Percentiles rank a stretch among this genome's conserved stretches.
phyloP scores from a whole-genome alignment of 2,888 invertebrate genomes.

The Drosophila algonquin region DNA sequence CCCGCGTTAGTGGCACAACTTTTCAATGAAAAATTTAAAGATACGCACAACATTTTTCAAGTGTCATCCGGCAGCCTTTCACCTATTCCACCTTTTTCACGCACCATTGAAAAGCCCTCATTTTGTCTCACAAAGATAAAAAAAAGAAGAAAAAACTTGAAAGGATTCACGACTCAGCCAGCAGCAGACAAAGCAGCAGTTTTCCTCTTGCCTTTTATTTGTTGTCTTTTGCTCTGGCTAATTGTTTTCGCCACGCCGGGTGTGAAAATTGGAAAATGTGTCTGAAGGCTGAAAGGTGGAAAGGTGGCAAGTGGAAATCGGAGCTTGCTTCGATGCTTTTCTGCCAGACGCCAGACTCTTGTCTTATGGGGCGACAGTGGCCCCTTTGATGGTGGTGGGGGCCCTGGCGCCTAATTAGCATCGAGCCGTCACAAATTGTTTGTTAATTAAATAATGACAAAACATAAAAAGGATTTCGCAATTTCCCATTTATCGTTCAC shows the following conservation, averaged over 20 bases:
- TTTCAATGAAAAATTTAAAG: conserved; percentile 12
- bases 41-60: not conserved
- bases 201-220: conserved; percentile 3
- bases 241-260: conserved; percentile 55
- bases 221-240: conserved; percentile 32
- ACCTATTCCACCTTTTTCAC: not conserved
- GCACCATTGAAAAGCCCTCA: not conserved
- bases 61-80: conserved; percentile 8
- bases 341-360: conserved; percentile 32
- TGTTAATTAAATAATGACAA: conserved; percentile 58
- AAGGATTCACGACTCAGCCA: conserved; percentile 21
- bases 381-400: conserved; percentile 60
- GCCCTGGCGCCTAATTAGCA: conserved; percentile 59
- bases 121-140: not conserved
- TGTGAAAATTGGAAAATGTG: conserved; percentile 52
- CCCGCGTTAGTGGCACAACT: not conserved
- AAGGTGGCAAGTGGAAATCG: conserved; percentile 32
- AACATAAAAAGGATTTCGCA: conserved; percentile 46
- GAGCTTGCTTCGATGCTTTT: conserved; percentile 63
- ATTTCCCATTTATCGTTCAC: conserved; percentile 7
- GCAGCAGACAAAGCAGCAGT: conserved; percentile 6
- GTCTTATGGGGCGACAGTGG: not conserved
- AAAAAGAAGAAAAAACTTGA: conserved; percentile 11
- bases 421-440: conserved; percentile 55
- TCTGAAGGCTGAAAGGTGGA: conserved; percentile 34